Percentiles rank a stretch among this genome's conserved stretches.
Evolutionary conservation across 2,797 vertebrate species (phyloP).

Genomic region (Enteromius paludinosus): DNA sequence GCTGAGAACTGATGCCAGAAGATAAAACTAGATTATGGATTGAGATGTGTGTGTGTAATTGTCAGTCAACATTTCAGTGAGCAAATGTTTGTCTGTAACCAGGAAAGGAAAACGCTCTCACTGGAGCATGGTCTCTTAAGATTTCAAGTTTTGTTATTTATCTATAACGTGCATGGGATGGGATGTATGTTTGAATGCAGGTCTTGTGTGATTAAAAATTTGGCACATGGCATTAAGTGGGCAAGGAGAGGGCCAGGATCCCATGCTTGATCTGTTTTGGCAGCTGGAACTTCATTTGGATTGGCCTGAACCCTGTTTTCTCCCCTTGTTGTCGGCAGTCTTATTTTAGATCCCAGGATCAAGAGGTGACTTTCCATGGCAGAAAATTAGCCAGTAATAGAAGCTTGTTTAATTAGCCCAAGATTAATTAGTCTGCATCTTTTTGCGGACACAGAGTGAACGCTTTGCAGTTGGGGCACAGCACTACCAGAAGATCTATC

Average conservation of each 20-base stretch:
- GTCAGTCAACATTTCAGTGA: background rate
- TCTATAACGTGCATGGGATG: conserved; percentile 29
- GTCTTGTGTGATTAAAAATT: conserved; percentile 57
- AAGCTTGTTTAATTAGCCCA: conserved; percentile 59
- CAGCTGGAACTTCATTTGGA: conserved; percentile 68
- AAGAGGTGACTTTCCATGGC: conserved; percentile 62
- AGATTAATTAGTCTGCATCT: conserved; percentile 35
- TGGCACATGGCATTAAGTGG: conserved; percentile 49
- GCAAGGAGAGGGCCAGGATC: conserved; percentile 53
- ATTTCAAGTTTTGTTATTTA: conserved; percentile 16
- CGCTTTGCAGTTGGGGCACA: conserved; percentile 14
- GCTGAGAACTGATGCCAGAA: conserved; percentile 37
- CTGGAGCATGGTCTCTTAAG: background rate
- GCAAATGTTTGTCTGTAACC: background rate
- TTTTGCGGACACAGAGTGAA: background rate
- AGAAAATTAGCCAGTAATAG: conserved; percentile 65
- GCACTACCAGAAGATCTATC: conserved; percentile 25
- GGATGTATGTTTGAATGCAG: conserved; percentile 24
- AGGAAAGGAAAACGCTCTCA: background rate
- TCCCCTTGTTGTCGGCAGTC: conserved; percentile 61
- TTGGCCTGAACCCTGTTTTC: conserved; percentile 70
- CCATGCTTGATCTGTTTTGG: conserved; percentile 61
- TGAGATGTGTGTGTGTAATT: conserved; percentile 2
- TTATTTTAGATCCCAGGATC: conserved; percentile 66
- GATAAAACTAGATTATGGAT: conserved; percentile 45